phyloP scores from a whole-genome alignment of 2,113 vertebrate genomes.

The Anseranas semipalmata region DNA sequence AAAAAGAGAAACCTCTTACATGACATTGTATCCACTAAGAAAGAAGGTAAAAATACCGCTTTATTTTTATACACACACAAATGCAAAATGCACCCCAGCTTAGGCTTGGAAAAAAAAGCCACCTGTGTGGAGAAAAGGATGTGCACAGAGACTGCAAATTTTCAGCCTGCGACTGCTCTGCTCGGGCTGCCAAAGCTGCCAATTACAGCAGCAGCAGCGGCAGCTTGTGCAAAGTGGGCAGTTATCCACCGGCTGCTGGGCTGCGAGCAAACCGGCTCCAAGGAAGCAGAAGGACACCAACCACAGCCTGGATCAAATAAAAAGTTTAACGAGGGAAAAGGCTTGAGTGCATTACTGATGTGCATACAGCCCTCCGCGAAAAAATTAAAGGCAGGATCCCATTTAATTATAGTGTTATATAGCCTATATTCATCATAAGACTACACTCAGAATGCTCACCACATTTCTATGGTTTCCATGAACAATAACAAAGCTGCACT shows the following conservation, averaged over 20 bases:
- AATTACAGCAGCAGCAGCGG: slow-evolving; percentile 6
- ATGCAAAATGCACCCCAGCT: background rate
- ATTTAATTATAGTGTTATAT: background rate
- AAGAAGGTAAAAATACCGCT: background rate
- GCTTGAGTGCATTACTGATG: background rate
- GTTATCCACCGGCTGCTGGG: background rate
- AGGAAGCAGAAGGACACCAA: background rate
- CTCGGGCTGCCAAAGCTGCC: background rate
- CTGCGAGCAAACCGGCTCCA: slow-evolving; percentile 2
- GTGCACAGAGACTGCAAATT: background rate
- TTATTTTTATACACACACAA: slow-evolving; percentile 21
- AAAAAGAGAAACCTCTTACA: background rate
- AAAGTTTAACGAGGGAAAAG: background rate
- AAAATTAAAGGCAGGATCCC: background rate
- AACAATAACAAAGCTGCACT: background rate
- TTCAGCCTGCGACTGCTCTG: background rate
- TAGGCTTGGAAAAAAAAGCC: background rate
- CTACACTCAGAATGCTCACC: background rate
- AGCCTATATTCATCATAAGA: background rate
- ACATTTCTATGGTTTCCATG: background rate
- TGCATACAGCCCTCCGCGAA: background rate
- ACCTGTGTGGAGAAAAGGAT: slow-evolving; percentile 10
- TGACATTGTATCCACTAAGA: background rate
- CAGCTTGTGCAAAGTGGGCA: background rate
- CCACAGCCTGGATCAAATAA: background rate